These are phyloP conservation scores for Ictalurus punctatus DNA, from an alignment of 2,113 vertebrate genomes.

Conservation along the genomic window DNA sequence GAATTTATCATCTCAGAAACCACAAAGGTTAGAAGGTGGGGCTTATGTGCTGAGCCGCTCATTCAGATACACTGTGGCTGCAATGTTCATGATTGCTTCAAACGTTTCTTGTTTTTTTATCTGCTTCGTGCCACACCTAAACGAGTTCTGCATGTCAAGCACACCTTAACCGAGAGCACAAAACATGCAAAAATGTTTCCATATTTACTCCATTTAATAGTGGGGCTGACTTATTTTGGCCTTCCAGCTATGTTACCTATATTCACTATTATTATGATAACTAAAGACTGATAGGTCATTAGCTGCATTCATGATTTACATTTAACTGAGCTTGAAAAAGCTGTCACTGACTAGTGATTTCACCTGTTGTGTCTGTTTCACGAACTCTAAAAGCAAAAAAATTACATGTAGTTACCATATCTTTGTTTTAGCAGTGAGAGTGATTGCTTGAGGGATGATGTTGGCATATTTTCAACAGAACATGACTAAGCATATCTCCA, in stretches of 20 bases:
- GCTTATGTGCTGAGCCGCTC: neutral
- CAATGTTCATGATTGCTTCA: slow-evolving; percentile 4
- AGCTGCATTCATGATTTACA: neutral
- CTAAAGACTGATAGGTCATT: neutral
- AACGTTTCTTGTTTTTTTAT: slow-evolving; percentile 9
- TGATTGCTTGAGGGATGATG: neutral
- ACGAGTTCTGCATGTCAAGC: neutral
- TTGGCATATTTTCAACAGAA: slow-evolving; percentile 14
- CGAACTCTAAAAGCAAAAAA: neutral
- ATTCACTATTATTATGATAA: neutral
- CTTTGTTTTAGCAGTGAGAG: slow-evolving; percentile 12
- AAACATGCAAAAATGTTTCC: slow-evolving; percentile 4
- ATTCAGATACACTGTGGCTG: neutral
- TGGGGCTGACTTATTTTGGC: neutral
- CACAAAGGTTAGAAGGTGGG: slow-evolving; percentile 17
- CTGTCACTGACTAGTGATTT: neutral
- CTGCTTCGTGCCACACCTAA: slow-evolving; percentile 10
- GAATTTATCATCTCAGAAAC: slow-evolving; percentile 10
- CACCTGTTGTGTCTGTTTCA: neutral
- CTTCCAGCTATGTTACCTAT: neutral
- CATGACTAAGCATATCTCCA: slow-evolving; percentile 30
- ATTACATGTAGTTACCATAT: neutral
- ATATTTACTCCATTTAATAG: neutral
- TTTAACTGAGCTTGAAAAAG: neutral
- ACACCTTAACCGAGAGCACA: slow-evolving; percentile 18